Evolutionary conservation across 2,113 vertebrate genomes (phyloP), one percentile per base, ranked within the genome.

Genomic region (Baryphthengus martii): DNA sequence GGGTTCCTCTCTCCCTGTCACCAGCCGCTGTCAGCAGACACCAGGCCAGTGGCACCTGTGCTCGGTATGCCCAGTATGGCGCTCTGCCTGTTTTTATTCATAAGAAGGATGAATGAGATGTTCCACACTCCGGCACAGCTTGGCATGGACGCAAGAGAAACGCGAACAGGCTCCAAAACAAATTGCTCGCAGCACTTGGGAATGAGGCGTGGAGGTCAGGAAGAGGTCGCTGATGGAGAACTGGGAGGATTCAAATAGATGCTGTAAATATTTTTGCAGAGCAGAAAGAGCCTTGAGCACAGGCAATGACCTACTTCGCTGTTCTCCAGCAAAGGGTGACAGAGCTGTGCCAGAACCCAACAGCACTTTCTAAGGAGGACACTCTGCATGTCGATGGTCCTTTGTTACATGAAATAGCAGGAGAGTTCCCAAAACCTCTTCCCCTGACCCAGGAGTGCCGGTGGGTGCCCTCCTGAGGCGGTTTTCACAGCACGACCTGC

Each of bases 241-340:
- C 1, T 31, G 86, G 88, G 80, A 95, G 86, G 65, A 71, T 89
- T 50, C 93, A 79, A 84, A 92, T 17, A 76, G 93, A 91, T 78
- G 94, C 89, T 79, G 89, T 82, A 96, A 95, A 93, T 93, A 78
- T 96, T 95, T 90, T 61, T 85, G 90, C 90, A 90, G 80, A 93
- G 90, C 80, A 93, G 56, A 81, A 52, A 88, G 90, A 65, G 83
- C 95, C 62, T 28, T 53, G 88, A 95, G 90, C 88, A 56, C 79
- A 80, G 73, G 92, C 95, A 33, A 37, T 53, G 83, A 89, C 92
- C 93, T 90, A 72, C 77, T 92, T 92, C 87, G 90, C 83, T 78
- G 83, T 2, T 90, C 73, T 62, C 65, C 80, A 53, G 42, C 1
- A 2, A 84, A 78, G 83, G 92, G 75, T 45, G 76, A 35, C 68